A percentile compares a stretch with the other conserved stretches of the same genome.
Conservation (phyloP, 2,113 vertebrate genomes). For the Neogale vison region DNA sequence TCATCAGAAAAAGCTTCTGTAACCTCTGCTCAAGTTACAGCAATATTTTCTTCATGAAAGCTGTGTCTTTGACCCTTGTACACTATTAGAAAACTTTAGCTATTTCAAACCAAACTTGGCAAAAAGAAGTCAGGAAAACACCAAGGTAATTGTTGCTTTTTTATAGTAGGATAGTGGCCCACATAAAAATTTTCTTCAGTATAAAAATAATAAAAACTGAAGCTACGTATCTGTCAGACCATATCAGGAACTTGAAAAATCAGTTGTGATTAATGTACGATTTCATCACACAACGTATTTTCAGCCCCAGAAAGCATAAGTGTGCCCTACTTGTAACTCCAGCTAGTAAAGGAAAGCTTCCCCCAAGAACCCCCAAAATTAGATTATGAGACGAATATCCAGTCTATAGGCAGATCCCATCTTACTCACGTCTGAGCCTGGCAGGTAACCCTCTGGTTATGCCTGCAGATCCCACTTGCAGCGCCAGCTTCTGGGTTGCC, state of each 20-base stretch:
- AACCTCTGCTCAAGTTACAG: background rate
- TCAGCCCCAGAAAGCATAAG: too few relatives aligned
- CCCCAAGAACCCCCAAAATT: background rate
- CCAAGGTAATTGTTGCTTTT: background rate
- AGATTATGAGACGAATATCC: background rate
- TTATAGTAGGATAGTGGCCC: background rate
- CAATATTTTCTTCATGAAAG: background rate
- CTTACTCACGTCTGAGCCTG: background rate
- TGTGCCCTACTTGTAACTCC: background rate
- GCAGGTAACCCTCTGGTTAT: background rate
- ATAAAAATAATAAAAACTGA: background rate
- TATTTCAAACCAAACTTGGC: background rate
- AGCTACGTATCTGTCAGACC: background rate
- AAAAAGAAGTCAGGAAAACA: constrained; percentile 1
- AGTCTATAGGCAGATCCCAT: background rate
- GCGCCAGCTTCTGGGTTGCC: background rate
- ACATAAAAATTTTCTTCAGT: background rate
- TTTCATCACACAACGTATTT: background rate
- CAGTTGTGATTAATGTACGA: background rate
- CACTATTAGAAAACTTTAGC: background rate
- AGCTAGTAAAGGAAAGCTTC: background rate
- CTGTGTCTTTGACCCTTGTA: background rate
- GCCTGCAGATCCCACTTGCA: background rate
- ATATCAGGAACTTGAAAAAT: background rate
- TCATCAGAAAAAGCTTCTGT: background rate